Evolutionary conservation across 2,888 invertebrate species (phyloP), one percentile per base, ranked within the genome.

Genomic region (Aelia acuminata): DNA sequence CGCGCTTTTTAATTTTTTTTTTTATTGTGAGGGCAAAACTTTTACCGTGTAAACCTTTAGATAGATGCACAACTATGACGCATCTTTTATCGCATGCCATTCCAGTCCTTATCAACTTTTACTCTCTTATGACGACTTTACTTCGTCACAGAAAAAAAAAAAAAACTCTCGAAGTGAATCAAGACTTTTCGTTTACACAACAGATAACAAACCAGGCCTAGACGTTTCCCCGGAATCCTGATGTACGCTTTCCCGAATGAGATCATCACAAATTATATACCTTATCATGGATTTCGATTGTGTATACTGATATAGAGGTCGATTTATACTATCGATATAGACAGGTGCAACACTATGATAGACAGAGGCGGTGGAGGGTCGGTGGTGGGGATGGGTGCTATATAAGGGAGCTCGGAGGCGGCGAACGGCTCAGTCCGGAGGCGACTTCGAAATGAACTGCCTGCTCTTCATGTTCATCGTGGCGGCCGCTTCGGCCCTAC

Each of bases 391-490:
- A 8, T 22, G 0, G 53, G 3, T 26, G 31, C 63, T 70, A 70
- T 70, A 70, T 35, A 35, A 35, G 22, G 63, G 35, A 1, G 18
- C 15, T 1, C 5, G 2, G 63, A 3, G 18, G 15, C 57, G 57
- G 20, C 15, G 18, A 18, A 35, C 26, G 57, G 35, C 31, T 70
- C 63, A 70, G 63, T 70, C 63, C 35, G 31, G 31, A 10, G 63
- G 31, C 63, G 35, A 35, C 63, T 35, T 20, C 31, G 8, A 5
- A 15, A 70, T 70, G 63, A 70, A 70, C 63, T 70, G 63, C 35
- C 63, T 70, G 18, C 63, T 70, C 63, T 70, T 70, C 63, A 35
- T 70, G 18, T 70, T 70, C 18, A 70, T 70, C 63, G 35, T 70
- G 18, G 63, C 63, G 31, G 63, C 31, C 20, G 63, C 63, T 35